Conservation (phyloP, 2,888 invertebrate species). For the Atrina japonica region DNA sequence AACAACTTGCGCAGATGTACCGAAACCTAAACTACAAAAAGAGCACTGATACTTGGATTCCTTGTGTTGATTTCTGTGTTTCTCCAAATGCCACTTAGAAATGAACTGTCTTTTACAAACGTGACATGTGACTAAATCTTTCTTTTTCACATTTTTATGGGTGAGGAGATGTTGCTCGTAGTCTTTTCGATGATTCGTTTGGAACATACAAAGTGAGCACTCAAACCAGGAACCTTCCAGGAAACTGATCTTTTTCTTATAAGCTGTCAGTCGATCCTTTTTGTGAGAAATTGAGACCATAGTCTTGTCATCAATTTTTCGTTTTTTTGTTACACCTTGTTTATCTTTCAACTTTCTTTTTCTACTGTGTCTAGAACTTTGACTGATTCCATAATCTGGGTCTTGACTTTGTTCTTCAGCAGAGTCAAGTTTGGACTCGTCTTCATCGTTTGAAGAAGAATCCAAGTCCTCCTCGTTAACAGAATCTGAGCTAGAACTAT, state of each 20-base stretch:
- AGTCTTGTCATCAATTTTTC: background rate
- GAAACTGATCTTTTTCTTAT: slow-evolving; percentile 34
- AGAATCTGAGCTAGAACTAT: slow-evolving; percentile 11
- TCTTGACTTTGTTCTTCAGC: background rate
- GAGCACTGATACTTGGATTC: slow-evolving; percentile 34
- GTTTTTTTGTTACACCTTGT: background rate
- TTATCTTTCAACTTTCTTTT: slow-evolving; percentile 20
- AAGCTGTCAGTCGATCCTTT: background rate
- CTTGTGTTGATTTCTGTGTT: slow-evolving; percentile 26
- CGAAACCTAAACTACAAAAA: slow-evolving; percentile 26
- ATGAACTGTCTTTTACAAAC: slow-evolving; percentile 29
- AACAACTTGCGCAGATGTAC: slow-evolving; percentile 23
- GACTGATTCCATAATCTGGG: slow-evolving; percentile 1
- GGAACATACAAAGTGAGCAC: slow-evolving; percentile 35
- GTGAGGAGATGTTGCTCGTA: slow-evolving; percentile 18
- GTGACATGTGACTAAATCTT: slow-evolving; percentile 14
- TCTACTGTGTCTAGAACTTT: slow-evolving; percentile 15
- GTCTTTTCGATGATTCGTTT: slow-evolving; percentile 12
- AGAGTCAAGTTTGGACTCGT: background rate
- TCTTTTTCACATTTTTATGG: slow-evolving; percentile 15
- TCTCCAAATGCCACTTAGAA: slow-evolving; percentile 38
- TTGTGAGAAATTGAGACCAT: background rate
- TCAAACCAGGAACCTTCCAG: slow-evolving; percentile 39
- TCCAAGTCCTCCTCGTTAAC: background rate
- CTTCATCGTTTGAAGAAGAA: background rate